phyloP scores from a whole-genome alignment of 2,888 invertebrate species.

The Dioctria linearis region DNA sequence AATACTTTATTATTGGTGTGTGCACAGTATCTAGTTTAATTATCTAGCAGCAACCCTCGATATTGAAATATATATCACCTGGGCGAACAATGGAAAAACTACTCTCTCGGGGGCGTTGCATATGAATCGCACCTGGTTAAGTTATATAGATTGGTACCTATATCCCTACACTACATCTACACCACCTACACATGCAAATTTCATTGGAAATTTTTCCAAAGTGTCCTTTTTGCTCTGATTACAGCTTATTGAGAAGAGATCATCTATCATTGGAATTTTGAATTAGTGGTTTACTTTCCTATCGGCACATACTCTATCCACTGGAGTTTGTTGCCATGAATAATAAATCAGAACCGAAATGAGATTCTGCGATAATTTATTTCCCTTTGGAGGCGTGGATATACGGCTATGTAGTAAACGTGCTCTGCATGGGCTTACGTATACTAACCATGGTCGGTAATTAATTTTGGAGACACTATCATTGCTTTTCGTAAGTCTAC shows the following conservation, averaged over 20 bases:
- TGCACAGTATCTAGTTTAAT: conserved; percentile 39
- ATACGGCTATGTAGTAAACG: conserved; percentile 30
- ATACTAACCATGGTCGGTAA: conserved; percentile 35
- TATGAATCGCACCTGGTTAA: conserved; percentile 1
- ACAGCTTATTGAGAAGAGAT: conserved; percentile 47
- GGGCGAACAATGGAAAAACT: conserved; percentile 12
- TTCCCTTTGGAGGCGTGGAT: conserved; percentile 54
- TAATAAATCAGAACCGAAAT: conserved; percentile 58
- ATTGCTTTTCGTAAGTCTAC: conserved; percentile 50
- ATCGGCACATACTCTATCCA: conserved; percentile 54
- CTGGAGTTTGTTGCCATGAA: conserved; percentile 55
- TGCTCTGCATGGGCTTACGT: conserved; percentile 42
- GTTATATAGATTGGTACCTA: background rate
- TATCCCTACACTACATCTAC: background rate
- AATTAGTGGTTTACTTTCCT: conserved; percentile 56
- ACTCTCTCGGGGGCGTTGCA: background rate
- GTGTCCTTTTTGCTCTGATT: conserved; percentile 46
- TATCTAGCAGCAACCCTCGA: conserved; percentile 8
- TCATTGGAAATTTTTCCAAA: conserved; percentile 13
- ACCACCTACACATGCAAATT: background rate
- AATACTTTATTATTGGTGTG: conserved; percentile 6
- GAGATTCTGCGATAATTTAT: conserved; percentile 58
- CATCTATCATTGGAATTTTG: conserved; percentile 54
- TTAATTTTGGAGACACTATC: conserved; percentile 53
- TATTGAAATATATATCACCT: conserved; percentile 44